Evolutionary conservation across 2,113 vertebrate species (phyloP).

Genomic region (Apodemus speciosus): DNA sequence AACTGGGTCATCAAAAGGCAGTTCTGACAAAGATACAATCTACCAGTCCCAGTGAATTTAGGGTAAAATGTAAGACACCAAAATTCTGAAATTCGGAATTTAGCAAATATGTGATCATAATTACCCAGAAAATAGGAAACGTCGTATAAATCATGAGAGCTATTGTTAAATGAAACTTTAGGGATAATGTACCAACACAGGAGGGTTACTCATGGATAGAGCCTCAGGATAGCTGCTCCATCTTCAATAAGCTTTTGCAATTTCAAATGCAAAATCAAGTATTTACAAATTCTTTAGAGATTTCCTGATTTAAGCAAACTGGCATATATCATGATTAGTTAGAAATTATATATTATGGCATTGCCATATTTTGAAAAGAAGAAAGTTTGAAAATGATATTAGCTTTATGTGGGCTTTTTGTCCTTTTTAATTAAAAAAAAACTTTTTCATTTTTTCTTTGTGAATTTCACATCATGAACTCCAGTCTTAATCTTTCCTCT

Average conservation of each 20-base stretch:
- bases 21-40: accelerated
- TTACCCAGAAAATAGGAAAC: not conserved
- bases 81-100: not conserved
- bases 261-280: slow-evolving; percentile 10
- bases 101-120: not conserved
- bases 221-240: accelerated
- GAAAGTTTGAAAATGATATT: not conserved
- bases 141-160: not conserved
- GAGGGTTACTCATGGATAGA: not conserved
- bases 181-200: not conserved
- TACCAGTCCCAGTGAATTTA: accelerated
- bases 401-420: not conserved
- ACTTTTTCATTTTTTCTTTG: no score
- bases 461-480: no score
- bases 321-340: not conserved
- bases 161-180: not conserved
- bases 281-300: not conserved
- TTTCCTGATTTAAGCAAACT: not conserved
- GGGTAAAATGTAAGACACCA: not conserved
- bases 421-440: no score
- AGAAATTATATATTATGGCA: not conserved
- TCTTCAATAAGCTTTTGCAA: not conserved
- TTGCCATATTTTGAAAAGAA: not conserved
- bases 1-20: not conserved
- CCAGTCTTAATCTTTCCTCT: no score